Base-by-base conservation (phyloP, 2,888 invertebrate genomes). In the Sarcophaga variegata region DNA sequence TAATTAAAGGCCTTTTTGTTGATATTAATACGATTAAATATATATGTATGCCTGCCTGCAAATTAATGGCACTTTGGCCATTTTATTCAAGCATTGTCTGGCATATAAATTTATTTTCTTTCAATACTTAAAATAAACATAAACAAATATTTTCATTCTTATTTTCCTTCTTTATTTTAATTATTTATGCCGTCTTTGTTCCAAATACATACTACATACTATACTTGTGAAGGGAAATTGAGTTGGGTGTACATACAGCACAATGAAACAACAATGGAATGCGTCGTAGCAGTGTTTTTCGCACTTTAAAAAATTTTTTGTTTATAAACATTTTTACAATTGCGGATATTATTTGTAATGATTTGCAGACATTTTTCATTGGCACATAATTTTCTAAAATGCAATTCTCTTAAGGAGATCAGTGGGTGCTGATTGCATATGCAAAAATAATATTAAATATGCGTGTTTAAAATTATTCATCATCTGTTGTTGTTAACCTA, bases 181-280 rank as follows among this genome's bases (percentile, higher is more conserved):
- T 37, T 37, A 49, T 4, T 14, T 49, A 12, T 14, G 25, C 70
- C 60, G 25, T 76, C 75, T 81, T 85, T 81, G 80, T 81, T 80
- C 64, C 64, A 75, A 81, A 81, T 81, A 71, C 45, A 14, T 54
- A 45, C 37, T 22, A 22, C 22, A 22, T 22, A 22, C 22, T 22
- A 22, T 37, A 37, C 37, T 37, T 37, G 37, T 8, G 8, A 17
- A 54, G 54, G 54, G 54, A 12, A 54, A 54, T 14, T 54, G 5
- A 12, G 2, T 54, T 54, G 54, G 14, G 5, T 54, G 54, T 1
- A 17, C 54, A 17, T 1, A 17, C 54, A 17, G 4, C 12, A 17
- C 54, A 37, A 37, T 37, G 8, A 37, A 37, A 37, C 54, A 2
- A 54, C 5, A 14, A 54, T 54, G 17, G 54, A 54, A 54, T 14